Evolutionary conservation across 1,140 invertebrate genomes (phyloP), one percentile per base, ranked within the genome.

Genomic region (Amphibalanus amphitrite): DNA sequence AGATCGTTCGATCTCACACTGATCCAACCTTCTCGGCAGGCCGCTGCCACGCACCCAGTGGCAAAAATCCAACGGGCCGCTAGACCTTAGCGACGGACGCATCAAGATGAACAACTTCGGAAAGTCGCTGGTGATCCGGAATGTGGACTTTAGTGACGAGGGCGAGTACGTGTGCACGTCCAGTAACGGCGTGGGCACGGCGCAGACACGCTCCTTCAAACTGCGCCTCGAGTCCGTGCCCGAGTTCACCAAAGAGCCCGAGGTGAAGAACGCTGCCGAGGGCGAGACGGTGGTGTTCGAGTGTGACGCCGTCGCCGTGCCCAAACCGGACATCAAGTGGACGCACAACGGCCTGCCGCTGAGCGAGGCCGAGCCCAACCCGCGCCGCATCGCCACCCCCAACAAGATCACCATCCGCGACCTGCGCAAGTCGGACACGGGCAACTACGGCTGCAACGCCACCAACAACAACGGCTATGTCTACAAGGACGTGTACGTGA

Each of bases 381-480:
- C 85, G 0, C 84, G 93, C 69, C 83, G 85, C 72, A 82, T 79
- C 72, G 86, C 91, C 20, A 82, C 82, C 0, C 78, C 84, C 0
- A 89, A 94, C 78, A 87, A 85, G 47, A 91, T 99, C 67, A 84
- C 87, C 1, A 92, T 98, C 73, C 85, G 87, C 23, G 88, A 90
- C 75, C 81, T 99, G 28, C 83, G 85, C 26, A 95, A 94, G 79
- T 85, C 85, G 65, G 97, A 99, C 80, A 97, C 95, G 10, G 95
- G 93, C 72, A 97, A 98, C 67, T 84, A 86, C 75, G 95, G 97
- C 69, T 99, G 97, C 81, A 99, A 99, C 82, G 96, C 95, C 0
- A 97, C 95, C 72, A 99, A 98, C 80, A 90, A 89, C n/a, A 85
- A 94, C 75, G 97, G 97, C 38, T 99, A 98, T 81, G 92, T 97